Evolutionary conservation across 2,797 vertebrate genomes (phyloP).

Genomic region (Myotis findleyi): DNA sequence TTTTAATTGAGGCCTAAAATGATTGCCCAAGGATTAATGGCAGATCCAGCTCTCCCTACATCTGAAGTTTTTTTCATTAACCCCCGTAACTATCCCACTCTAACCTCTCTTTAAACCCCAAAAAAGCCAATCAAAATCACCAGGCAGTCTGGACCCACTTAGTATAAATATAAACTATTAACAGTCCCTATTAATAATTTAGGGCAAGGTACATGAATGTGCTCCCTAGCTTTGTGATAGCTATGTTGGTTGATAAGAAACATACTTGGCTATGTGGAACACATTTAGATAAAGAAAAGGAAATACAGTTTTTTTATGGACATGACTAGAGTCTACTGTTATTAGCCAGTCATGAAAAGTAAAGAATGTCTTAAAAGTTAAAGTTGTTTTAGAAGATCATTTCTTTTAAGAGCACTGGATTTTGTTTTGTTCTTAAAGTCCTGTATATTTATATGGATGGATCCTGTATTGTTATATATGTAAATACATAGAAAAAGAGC

Average conservation of each 20-base stretch:
- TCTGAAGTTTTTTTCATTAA: background rate
- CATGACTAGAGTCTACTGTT: background rate
- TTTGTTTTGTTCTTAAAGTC: background rate
- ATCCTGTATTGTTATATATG: background rate
- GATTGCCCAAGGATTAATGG: background rate
- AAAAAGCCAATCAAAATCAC: background rate
- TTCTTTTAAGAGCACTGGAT: conserved; percentile 40
- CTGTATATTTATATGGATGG: background rate
- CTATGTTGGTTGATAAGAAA: background rate
- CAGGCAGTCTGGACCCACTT: background rate
- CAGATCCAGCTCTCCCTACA: background rate
- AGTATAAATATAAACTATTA: background rate
- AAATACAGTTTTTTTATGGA: background rate
- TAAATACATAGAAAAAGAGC: conserved; percentile 13
- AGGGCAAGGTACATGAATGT: background rate
- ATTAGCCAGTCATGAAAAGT: conserved; percentile 1
- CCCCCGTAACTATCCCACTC: background rate
- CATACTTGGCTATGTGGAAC: background rate
- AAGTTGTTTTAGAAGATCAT: background rate
- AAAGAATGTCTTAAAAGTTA: conserved; percentile 47
- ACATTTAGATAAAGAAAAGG: background rate
- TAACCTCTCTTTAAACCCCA: background rate
- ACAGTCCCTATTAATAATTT: conserved; percentile 19
- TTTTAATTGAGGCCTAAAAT: conserved; percentile 35
- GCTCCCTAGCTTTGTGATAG: background rate